phyloP scores from a whole-genome alignment of 2,113 vertebrate genomes.

The Vulpes lagopus region DNA sequence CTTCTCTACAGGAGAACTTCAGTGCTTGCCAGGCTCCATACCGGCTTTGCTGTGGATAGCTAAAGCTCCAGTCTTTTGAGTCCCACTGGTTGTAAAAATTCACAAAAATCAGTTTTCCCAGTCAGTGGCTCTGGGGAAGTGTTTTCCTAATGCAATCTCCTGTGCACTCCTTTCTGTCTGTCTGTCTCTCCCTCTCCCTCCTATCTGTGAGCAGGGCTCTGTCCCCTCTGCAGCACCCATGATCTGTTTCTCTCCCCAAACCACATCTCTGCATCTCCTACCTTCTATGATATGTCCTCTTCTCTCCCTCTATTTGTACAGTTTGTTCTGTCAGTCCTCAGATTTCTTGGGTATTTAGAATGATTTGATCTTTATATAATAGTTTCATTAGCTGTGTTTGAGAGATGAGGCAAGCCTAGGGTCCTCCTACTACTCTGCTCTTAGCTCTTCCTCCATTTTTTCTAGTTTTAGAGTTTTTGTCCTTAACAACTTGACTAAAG shows the following conservation, averaged over 20 bases:
- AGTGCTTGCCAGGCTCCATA: neutral
- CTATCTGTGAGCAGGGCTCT: neutral
- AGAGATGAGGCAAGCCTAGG: neutral
- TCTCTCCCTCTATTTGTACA: neutral
- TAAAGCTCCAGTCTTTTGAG: neutral
- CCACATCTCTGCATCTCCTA: neutral
- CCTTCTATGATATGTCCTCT: neutral
- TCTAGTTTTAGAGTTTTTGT: slow-evolving; percentile 5
- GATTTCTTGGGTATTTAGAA: neutral
- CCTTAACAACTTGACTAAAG: neutral
- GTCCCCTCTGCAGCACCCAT: neutral
- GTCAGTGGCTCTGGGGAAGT: neutral
- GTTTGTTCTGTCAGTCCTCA: neutral
- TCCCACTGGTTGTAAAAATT: neutral
- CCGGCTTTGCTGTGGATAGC: neutral
- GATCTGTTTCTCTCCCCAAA: neutral
- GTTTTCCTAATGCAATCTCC: neutral
- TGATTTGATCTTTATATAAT: neutral
- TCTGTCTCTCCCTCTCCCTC: neutral
- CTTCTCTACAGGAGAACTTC: neutral
- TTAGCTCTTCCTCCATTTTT: neutral
- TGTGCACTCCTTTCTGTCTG: neutral
- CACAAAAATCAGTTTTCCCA: neutral
- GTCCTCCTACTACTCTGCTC: neutral
- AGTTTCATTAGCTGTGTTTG: neutral